Conservation (phyloP, 2,888 invertebrate genomes). For the Aproaerema taeniolella region DNA sequence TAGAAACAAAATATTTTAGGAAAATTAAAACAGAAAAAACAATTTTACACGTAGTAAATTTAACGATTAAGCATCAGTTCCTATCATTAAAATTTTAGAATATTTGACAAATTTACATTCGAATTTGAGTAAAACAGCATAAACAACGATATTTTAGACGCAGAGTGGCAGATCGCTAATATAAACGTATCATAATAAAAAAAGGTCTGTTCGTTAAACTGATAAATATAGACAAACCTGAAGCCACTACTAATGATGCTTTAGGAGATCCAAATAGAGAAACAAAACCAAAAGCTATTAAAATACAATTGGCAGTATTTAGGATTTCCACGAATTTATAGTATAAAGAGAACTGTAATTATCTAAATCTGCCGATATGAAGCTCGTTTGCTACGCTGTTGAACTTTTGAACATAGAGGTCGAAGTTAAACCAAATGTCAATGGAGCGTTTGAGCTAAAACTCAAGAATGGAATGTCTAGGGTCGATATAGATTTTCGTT, state of each 20-base stretch:
- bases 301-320: no score
- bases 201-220: no score
- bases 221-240: not conserved
- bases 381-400: conserved; percentile 24
- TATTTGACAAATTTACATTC: no score
- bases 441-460: conserved; percentile 24
- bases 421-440: conserved; percentile 35
- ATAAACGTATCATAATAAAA: no score
- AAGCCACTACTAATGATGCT: not conserved
- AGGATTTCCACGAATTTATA: conserved; percentile 36
- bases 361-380: conserved; percentile 31
- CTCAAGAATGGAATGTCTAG: conserved; percentile 14
- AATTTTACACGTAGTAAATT: no score
- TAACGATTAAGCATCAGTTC: no score
- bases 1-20: no score
- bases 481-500: conserved; percentile 22
- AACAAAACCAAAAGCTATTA: not conserved
- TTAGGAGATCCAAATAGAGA: not conserved
- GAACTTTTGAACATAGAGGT: conserved; percentile 40
- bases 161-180: no score
- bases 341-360: conserved; percentile 37
- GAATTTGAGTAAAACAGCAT: no score
- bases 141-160: no score
- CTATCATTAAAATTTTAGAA: no score
- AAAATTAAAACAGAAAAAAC: no score